Percentiles rank a stretch among this genome's conserved stretches.
Conservation (phyloP, 2,797 vertebrate genomes). For the Manis crassicaudata region DNA sequence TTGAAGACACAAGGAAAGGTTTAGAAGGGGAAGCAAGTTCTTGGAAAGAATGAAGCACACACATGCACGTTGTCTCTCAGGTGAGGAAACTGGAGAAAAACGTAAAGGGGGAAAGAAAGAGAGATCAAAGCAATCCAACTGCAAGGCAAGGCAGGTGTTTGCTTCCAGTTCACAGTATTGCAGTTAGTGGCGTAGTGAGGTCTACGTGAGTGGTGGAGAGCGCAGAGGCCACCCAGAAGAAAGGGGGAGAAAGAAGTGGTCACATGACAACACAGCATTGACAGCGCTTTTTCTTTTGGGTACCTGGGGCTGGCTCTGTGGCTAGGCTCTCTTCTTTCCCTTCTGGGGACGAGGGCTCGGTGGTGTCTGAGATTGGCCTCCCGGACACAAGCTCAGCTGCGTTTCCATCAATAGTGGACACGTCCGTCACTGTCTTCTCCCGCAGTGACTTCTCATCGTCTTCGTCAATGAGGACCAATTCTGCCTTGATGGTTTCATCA, state of each 20-base stretch:
- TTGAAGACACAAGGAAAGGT: slow-evolving; percentile 80
- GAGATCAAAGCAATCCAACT: slow-evolving; percentile 87
- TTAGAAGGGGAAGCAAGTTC: slow-evolving; percentile 74
- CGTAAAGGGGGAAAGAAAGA: slow-evolving; percentile 65
- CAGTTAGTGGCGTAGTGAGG: slow-evolving; percentile 93
- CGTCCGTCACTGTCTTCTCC: slow-evolving; percentile 97
- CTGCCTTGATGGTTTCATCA: slow-evolving; percentile 96
- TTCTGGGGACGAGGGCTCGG: slow-evolving; percentile 96
- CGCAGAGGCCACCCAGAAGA: slow-evolving; percentile 88
- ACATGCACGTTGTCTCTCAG: slow-evolving; percentile 76
- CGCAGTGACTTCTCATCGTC: slow-evolving; percentile 96
- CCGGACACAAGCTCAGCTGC: slow-evolving; percentile 97
- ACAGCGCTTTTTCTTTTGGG: slow-evolving; percentile 97
- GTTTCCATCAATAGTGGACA: slow-evolving; percentile 94
- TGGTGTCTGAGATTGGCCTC: slow-evolving; percentile 92
- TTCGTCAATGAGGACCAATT: slow-evolving; percentile 97
- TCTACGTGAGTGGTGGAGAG: slow-evolving; percentile 88
- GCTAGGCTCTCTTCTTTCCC: slow-evolving; percentile 94
- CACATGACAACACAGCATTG: slow-evolving; percentile 99
- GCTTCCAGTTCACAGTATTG: slow-evolving; percentile 93
- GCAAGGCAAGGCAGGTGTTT: slow-evolving; percentile 88
- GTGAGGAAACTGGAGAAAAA: slow-evolving; percentile 64
- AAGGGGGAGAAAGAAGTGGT: slow-evolving; percentile 87
- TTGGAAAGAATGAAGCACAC: slow-evolving; percentile 73
- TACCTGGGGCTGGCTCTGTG: slow-evolving; percentile 91